Base-by-base conservation (phyloP, 2,113 vertebrate species). In the Ochotona curzoniae region DNA sequence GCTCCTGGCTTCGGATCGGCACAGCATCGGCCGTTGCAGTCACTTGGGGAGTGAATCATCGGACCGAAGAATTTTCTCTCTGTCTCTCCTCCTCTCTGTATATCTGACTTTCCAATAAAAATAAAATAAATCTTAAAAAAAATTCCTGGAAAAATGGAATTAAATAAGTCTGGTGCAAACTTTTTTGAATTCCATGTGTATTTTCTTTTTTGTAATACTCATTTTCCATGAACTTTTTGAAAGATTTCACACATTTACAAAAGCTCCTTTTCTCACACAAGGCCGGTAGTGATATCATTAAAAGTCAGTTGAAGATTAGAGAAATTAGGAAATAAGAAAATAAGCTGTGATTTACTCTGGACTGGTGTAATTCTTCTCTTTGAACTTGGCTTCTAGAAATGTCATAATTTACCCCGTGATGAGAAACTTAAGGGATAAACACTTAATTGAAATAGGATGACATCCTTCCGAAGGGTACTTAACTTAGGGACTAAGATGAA, bases 371-470 rank as follows among this genome's bases (percentile, higher is more conserved):
- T 90, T 95, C 96, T 93, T 95, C 70, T 92, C 82, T 89, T 96
- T 26, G 17, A 75, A 64, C 32, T 71, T 93, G 44, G 66, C 70
- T 69, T 25, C 78, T 94, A 80, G 93, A 92, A 96, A 86, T 70
- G 61, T 87, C 94, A 95, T 95, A 74, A 92, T 96, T 93, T 87
- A 95, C 51, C 75, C 67, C 70, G 83, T 84, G 76, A 94, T 80
- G 76, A 94, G 89, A 94, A 91, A 85, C 47, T 92, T 91, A 81
- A 95, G 88, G 90, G 93, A 96, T 83, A 96, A 96, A 95, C 90
- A 93, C 83, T 88, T 96, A 90, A 95, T 93, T 90, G 87, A 95
- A 95, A 81, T 81, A 28, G 78, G 70, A 70, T 92, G 85, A 73
- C 67, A 83, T 6, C 57, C 83, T 96, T 96, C 95, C 94, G 94